phyloP scores from a whole-genome alignment of 2,797 vertebrate genomes.

The Myotis findleyi region DNA sequence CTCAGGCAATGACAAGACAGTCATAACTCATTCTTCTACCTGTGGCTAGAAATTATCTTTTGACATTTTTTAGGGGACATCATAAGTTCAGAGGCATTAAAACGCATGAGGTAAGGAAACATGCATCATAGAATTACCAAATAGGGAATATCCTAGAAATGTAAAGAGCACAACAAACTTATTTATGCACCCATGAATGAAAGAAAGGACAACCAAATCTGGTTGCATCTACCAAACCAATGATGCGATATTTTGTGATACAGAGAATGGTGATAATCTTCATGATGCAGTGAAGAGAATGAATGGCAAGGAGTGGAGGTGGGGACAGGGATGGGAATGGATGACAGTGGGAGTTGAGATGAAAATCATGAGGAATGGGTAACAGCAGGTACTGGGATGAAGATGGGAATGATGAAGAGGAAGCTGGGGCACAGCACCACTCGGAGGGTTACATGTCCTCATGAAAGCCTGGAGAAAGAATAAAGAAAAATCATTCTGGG shows the following conservation, averaged over 20 bases:
- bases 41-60: not conserved
- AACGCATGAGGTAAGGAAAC: not conserved
- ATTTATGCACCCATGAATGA: not conserved
- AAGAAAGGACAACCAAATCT: not conserved
- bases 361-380: too few species aligned
- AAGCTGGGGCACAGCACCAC: too few species aligned
- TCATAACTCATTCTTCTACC: not conserved
- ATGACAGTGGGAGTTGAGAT: rapidly evolving
- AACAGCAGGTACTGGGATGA: not conserved
- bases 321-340: not conserved
- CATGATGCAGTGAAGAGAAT: not conserved
- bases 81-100: not conserved
- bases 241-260: not conserved
- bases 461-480: not conserved
- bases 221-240: not conserved
- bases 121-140: not conserved
- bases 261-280: not conserved
- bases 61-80: not conserved
- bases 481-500: not conserved
- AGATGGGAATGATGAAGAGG: not conserved
- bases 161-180: not conserved
- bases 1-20: not conserved
- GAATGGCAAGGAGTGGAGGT: not conserved
- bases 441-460: not conserved
- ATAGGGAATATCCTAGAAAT: not conserved